Evolutionary conservation across 37 sponge, comb jelly and placozoan genomes (phyloP), one percentile per base, ranked within the genome.

Genomic region (Spongia lamella): DNA sequence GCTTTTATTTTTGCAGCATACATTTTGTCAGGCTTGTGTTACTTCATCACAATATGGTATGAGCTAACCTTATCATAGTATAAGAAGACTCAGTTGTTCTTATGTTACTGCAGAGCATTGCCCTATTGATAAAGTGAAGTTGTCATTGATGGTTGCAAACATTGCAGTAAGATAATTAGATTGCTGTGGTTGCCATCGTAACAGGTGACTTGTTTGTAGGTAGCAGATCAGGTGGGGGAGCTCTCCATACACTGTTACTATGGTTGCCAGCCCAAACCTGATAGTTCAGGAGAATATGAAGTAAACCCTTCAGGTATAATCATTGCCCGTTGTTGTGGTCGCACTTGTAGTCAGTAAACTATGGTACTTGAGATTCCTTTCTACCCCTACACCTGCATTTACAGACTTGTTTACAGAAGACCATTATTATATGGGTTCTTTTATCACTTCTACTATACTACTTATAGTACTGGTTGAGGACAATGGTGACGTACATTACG

Each of bases 181-280:
- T 7, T 3, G 26, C 13, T 5, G 60, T 58, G 7, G 29, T 15
- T 58, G 29, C 29, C 29, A 22, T 29, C 7, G 6, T 66, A 24
- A 26, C 64, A 61, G 16, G 15, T 24, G 5, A 13, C 30, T 17
- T 19, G 5, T 66, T 21, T 2, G 22, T 54, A 93, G 93, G 88
- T 93, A 2, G 83, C 86, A 32, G 93, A 93, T 49, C 89, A 93
- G 72, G 83, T 93, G 26, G 90, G 90, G 22, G 89, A 93, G 37
- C 76, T 93, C 17, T 25, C 67, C 49, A 70, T 89, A 25, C 81
- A 89, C 69, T 93, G 93, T 55, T 68, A 72, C 35, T 93, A 93
- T 78, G 93, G 93, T 24, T 89, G 90, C 68, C 84, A 61, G 32
- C 69, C 60, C 30, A 73, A 76, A 36, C 36, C 54, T 25, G 58